Evolutionary conservation across 2,113 vertebrate genomes (phyloP).

Genomic region (Geothlypis trichas): DNA sequence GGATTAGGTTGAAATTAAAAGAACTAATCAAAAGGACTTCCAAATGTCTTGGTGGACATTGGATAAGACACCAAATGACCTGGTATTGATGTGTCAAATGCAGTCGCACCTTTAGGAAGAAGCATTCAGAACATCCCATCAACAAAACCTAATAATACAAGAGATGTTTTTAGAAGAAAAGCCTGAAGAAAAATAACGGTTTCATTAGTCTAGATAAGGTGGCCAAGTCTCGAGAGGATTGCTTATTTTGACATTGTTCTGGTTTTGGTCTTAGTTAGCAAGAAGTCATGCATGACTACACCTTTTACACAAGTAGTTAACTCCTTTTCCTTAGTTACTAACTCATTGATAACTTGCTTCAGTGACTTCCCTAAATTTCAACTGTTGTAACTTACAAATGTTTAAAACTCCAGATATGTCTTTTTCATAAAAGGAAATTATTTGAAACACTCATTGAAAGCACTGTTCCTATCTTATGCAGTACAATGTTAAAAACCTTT

Average conservation of each 20-base stretch:
- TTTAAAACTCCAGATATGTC: background rate
- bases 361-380: background rate
- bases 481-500: background rate
- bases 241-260: background rate
- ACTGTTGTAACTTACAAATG: background rate
- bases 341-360: background rate
- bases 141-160: slow-evolving; percentile 47
- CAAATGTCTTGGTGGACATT: slow-evolving; percentile 46
- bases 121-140: slow-evolving; percentile 50
- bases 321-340: background rate
- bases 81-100: slow-evolving; percentile 39
- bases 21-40: slow-evolving; percentile 49
- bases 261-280: background rate
- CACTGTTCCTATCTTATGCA: background rate
- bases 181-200: background rate
- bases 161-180: slow-evolving; percentile 41
- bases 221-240: background rate
- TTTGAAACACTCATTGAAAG: background rate
- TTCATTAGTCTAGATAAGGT: background rate
- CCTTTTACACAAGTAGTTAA: background rate
- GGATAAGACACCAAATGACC: slow-evolving; percentile 54
- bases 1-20: slow-evolving; percentile 50
- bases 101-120: slow-evolving; percentile 38
- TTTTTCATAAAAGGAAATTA: background rate
- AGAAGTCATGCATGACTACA: background rate